phyloP scores from a whole-genome alignment of 37 sponge, comb jelly and placozoan species.

The Agelas oroides region DNA sequence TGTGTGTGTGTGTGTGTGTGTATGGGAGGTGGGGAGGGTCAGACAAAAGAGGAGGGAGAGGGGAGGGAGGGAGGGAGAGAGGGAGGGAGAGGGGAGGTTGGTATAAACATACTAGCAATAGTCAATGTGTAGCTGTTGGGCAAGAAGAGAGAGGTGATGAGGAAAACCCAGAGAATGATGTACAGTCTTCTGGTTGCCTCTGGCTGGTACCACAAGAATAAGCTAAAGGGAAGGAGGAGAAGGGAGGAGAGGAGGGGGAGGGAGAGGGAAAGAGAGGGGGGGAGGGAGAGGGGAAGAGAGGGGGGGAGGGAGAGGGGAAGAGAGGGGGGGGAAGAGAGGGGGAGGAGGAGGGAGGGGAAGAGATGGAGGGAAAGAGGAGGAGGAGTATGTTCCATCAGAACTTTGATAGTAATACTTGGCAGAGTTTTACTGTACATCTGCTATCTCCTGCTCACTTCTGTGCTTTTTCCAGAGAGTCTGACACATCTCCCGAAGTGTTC shows the following conservation, averaged over 20 bases:
- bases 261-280: background rate
- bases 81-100: background rate
- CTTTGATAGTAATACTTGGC: too few species aligned
- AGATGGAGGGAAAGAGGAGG: background rate
- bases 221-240: conserved; percentile 13
- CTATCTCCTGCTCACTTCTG: conserved; percentile 80
- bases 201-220: conserved; percentile 76
- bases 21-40: background rate
- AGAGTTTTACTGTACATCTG: too few species aligned
- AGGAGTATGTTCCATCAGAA: too few species aligned
- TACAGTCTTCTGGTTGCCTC: conserved; percentile 72
- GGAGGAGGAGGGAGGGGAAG: background rate
- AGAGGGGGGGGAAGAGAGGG: background rate
- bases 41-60: background rate
- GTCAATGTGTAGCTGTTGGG: conserved; percentile 61
- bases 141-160: conserved; percentile 55
- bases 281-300: background rate
- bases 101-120: conserved; percentile 45
- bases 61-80: background rate
- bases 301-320: background rate
- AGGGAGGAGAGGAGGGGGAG: background rate
- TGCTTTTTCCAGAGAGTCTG: conserved; percentile 73
- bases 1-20: background rate
- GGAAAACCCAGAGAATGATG: conserved; percentile 46
- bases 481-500: conserved; percentile 43